These are phyloP conservation scores for Macquaria ambigua DNA, from an alignment of 2,113 vertebrate species.

Conservation along the genomic window DNA sequence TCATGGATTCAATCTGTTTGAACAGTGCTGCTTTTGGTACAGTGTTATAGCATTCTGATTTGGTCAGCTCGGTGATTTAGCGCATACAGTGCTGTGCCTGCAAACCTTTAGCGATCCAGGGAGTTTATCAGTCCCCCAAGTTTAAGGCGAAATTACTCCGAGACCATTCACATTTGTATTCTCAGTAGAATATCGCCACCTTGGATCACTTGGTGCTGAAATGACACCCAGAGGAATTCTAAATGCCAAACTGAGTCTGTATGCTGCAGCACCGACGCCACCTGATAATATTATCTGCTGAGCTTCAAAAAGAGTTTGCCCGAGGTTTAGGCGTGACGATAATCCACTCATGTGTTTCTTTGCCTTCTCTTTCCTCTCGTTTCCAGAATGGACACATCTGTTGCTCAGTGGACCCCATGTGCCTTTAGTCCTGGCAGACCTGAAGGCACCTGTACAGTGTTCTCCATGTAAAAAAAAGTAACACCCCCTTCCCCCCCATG, in stretches of 20 bases:
- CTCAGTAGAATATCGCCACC: slow-evolving; percentile 34
- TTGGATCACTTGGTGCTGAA: slow-evolving; percentile 51
- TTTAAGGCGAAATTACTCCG: slow-evolving; percentile 23
- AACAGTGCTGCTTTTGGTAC: not conserved
- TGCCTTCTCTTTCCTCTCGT: slow-evolving; percentile 51
- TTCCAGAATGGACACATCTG: slow-evolving; percentile 96
- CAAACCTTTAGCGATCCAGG: not conserved
- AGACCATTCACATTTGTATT: slow-evolving; percentile 47
- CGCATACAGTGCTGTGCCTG: not conserved
- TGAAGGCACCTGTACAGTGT: slow-evolving; percentile 83
- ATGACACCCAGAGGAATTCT: slow-evolving; percentile 49
- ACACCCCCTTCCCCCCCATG: slow-evolving; percentile 43
- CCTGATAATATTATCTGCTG: slow-evolving; percentile 41
- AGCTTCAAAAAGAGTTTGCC: slow-evolving; percentile 38
- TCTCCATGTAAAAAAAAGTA: slow-evolving; percentile 76
- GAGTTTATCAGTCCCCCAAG: slow-evolving; percentile 9
- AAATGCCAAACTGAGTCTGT: slow-evolving; percentile 63
- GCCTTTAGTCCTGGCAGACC: slow-evolving; percentile 93
- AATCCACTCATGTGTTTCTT: slow-evolving; percentile 34
- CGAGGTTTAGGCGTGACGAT: slow-evolving; percentile 40
- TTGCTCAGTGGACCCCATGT: slow-evolving; percentile 99
- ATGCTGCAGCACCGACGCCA: slow-evolving; percentile 11
- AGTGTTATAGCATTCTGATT: not conserved
- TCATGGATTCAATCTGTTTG: not conserved
- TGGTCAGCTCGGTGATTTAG: slow-evolving; percentile 3